Conservation (phyloP, 2,888 invertebrate species). For the Halictus ligatus region DNA sequence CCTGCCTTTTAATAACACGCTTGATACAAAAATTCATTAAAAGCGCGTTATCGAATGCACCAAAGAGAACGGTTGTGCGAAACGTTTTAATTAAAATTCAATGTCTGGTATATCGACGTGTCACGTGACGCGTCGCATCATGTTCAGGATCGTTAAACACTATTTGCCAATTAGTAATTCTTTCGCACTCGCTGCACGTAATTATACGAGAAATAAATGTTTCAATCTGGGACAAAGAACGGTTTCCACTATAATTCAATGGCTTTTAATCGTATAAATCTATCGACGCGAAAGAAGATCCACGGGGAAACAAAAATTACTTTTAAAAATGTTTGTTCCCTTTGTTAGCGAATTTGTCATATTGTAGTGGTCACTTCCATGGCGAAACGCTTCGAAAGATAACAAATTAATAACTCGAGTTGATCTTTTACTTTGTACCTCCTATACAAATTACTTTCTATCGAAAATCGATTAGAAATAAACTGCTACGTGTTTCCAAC, state of each 20-base stretch:
- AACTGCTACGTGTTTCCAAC: neutral
- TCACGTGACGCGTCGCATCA: neutral
- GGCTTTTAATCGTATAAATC: neutral
- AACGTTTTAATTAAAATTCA: conserved; percentile 12
- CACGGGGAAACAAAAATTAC: neutral
- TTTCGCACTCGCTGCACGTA: neutral
- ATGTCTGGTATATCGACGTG: neutral
- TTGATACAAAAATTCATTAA: conserved; percentile 1
- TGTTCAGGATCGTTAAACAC: conserved; percentile 11
- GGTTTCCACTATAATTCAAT: neutral
- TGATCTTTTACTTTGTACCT: neutral
- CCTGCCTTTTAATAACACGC: neutral
- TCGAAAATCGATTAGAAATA: neutral
- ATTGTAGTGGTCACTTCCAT: too few species aligned
- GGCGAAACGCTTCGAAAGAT: neutral
- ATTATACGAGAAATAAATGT: conserved; percentile 8
- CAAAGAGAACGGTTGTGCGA: neutral
- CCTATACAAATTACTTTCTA: neutral
- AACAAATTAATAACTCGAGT: neutral
- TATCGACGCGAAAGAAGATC: neutral
- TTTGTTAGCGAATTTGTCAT: neutral
- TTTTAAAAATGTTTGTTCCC: neutral
- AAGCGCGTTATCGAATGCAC: neutral
- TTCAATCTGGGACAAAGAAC: neutral
- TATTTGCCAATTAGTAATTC: neutral